These are phyloP conservation scores for Fabriciana adippe DNA, from an alignment of 2,888 invertebrate genomes.

Conservation along the genomic window DNA sequence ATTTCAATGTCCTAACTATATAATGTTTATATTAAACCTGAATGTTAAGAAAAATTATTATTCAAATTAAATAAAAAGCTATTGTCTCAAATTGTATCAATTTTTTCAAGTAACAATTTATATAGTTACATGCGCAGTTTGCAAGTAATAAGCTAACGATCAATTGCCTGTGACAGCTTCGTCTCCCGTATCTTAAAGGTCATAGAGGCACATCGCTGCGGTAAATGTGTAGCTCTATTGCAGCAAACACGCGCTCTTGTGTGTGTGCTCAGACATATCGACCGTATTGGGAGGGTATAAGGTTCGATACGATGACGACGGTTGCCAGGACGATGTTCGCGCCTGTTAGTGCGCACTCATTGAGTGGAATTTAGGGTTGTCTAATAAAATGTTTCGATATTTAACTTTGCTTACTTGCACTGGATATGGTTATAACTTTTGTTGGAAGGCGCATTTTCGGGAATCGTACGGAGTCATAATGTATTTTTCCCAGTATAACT, in stretches of 20 bases:
- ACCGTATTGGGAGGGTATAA: constrained; percentile 23
- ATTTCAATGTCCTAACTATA: too few species aligned
- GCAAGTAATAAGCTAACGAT: constrained; percentile 29
- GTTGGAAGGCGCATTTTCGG: too few species aligned
- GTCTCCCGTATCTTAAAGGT: constrained; percentile 37
- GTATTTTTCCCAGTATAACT: neutral
- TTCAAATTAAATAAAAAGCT: neutral
- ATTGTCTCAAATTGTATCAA: constrained; percentile 7
- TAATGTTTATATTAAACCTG: neutral
- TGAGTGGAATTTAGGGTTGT: constrained; percentile 39
- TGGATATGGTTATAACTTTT: too few species aligned
- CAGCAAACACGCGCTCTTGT: constrained; percentile 7
- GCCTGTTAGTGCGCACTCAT: constrained; percentile 37
- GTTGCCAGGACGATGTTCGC: constrained; percentile 12
- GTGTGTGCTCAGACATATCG: constrained; percentile 3
- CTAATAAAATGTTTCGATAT: neutral
- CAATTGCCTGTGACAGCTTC: constrained; percentile 36
- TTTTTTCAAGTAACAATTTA: constrained; percentile 24
- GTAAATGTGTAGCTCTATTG: constrained; percentile 22
- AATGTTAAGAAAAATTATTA: neutral
- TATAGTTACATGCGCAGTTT: constrained; percentile 33
- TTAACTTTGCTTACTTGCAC: too few species aligned
- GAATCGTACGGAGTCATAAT: neutral
- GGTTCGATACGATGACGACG: constrained; percentile 11
- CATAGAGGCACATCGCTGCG: constrained; percentile 26